Evolutionary conservation across 2,113 vertebrate species (phyloP).

Genomic region (Ptilorrhoa leucosticta): DNA sequence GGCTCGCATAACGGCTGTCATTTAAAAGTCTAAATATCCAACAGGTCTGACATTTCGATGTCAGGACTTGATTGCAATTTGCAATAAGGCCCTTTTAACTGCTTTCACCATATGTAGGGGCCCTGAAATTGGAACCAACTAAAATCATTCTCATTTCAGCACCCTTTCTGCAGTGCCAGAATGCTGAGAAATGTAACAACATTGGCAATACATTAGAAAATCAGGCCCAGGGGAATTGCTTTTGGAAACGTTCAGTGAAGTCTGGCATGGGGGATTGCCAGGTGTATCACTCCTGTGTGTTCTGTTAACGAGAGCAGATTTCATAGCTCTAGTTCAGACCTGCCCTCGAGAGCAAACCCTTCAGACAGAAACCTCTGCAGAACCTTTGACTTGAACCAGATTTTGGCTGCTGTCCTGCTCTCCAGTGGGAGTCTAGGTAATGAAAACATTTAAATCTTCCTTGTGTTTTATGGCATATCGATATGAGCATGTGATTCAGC

Average conservation of each 20-base stretch:
- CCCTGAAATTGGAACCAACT: slow-evolving; percentile 7
- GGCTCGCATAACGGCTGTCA: slow-evolving; percentile 18
- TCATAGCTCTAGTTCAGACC: not conserved
- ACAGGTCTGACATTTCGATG: slow-evolving; percentile 28
- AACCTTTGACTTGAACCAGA: not conserved
- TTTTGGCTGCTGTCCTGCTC: not conserved
- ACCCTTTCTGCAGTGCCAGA: slow-evolving; percentile 13
- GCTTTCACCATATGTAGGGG: slow-evolving; percentile 8
- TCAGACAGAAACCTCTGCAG: not conserved
- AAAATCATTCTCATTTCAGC: slow-evolving; percentile 1
- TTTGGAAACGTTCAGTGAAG: not conserved
- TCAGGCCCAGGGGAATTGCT: not conserved
- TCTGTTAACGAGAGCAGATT: not conserved
- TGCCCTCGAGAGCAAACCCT: not conserved
- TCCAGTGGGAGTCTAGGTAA: not conserved
- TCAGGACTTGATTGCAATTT: slow-evolving; percentile 38
- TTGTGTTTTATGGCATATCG: not conserved
- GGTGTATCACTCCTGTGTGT: not conserved
- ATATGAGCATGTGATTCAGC: not conserved
- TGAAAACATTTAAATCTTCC: not conserved
- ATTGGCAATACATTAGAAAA: slow-evolving; percentile 13
- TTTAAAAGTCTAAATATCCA: slow-evolving; percentile 30
- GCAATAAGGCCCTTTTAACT: slow-evolving; percentile 25
- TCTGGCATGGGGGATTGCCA: not conserved
- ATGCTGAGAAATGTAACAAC: slow-evolving; percentile 16